Conservation (phyloP, 2,888 invertebrate species). For the Neoaliturus tenellus region DNA sequence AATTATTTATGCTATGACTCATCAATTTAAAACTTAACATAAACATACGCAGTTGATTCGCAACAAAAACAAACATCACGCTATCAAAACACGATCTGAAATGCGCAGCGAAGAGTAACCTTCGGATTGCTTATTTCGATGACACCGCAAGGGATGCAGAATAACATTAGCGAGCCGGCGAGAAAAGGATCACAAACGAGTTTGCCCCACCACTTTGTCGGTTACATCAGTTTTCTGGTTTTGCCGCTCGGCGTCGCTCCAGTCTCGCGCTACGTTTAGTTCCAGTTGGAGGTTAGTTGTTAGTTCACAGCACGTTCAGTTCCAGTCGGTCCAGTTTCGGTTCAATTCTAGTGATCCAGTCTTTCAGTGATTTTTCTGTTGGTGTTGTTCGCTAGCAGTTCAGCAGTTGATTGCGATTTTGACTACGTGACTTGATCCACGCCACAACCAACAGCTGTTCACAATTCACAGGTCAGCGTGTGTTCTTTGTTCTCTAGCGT, state of each 20-base stretch:
- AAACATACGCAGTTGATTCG: no score
- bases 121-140: neutral
- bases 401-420: neutral
- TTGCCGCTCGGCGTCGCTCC: slow-evolving; percentile 14
- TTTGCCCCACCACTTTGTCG: slow-evolving; percentile 5
- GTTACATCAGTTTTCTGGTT: slow-evolving; percentile 28
- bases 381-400: neutral
- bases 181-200: neutral
- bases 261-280: neutral
- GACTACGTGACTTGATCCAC: slow-evolving; percentile 6
- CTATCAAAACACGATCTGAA: neutral
- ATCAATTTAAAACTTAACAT: no score
- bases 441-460: slow-evolving; percentile 9
- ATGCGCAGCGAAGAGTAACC: neutral
- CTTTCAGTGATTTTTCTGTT: neutral
- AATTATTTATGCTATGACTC: no score
- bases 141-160: neutral
- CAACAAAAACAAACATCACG: neutral
- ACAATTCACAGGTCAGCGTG: neutral
- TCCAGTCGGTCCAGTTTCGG: neutral
- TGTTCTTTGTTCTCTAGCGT: no score
- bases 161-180: neutral
- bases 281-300: neutral
- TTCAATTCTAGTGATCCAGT: neutral
- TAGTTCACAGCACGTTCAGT: neutral